A percentile compares a stretch with the other conserved stretches of the same genome.
Conservation (phyloP, 1,140 invertebrate genomes). For the Trichonephila clavata region DNA sequence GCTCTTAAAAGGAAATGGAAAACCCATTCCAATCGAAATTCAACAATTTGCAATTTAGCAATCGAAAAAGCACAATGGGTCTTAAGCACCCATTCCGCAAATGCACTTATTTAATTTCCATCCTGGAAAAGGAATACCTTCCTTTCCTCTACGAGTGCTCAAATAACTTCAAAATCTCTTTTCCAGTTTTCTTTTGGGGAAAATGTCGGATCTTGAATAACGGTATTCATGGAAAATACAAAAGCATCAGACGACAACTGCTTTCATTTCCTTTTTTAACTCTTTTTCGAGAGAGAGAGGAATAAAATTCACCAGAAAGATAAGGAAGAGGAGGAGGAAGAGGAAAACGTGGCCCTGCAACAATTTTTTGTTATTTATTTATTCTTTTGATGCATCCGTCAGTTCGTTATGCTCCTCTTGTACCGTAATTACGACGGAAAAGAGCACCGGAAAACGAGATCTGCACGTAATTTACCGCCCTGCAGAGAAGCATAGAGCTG, state of each 20-base stretch:
- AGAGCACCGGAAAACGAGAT: slow-evolving; percentile 18
- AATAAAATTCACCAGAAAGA: background rate
- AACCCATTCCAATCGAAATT: background rate
- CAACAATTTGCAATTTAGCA: background rate
- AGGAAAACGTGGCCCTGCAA: background rate
- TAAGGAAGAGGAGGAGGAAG: background rate
- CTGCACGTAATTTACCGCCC: slow-evolving; percentile 6
- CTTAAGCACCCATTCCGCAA: background rate
- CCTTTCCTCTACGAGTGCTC: background rate
- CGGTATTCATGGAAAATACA: background rate
- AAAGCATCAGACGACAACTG: slow-evolving; percentile 9
- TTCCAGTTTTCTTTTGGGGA: background rate
- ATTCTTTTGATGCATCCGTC: background rate
- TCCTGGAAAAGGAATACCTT: background rate
- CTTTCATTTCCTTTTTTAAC: background rate
- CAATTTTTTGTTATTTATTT: background rate
- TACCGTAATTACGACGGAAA: slow-evolving; percentile 12
- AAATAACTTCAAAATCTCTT: background rate
- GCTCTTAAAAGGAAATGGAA: background rate
- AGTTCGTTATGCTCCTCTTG: slow-evolving; percentile 18
- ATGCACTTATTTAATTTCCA: background rate
- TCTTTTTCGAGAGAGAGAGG: background rate
- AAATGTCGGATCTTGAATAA: slow-evolving; percentile 5
- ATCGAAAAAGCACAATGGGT: background rate
- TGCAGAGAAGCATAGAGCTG: background rate